These are phyloP conservation scores for Apantesis nais DNA, from an alignment of 2,888 invertebrate species.

Conservation along the genomic window DNA sequence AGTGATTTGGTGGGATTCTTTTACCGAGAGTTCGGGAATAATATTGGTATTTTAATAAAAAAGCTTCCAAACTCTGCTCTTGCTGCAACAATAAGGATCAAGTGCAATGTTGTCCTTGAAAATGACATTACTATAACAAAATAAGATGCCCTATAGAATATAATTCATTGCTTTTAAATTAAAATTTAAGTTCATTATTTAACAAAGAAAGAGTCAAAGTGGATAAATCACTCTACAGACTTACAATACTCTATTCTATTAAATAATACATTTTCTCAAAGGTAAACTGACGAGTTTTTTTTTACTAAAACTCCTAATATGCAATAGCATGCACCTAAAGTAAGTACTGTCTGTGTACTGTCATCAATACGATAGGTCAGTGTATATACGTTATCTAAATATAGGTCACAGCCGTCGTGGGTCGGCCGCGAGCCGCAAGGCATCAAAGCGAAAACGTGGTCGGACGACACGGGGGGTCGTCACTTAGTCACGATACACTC, in stretches of 20 bases:
- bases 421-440: not conserved
- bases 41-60: not conserved
- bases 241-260: not conserved
- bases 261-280: not conserved
- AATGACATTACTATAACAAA: not conserved
- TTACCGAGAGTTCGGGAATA: not conserved
- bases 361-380: not conserved
- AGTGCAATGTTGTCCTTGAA: not conserved
- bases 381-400: not conserved
- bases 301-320: not conserved
- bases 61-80: too few relatives aligned
- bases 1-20: not conserved
- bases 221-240: not conserved
- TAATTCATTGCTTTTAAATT: not conserved
- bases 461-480: not conserved
- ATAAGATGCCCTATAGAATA: not conserved
- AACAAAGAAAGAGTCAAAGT: not conserved
- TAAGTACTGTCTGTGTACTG: conserved; percentile 1
- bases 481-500: not conserved
- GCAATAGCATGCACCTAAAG: not conserved
- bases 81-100: not conserved
- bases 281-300: not conserved
- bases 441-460: not conserved
- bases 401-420: not conserved
- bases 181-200: not conserved